phyloP scores from a whole-genome alignment of 2,113 vertebrate genomes.

The Machaerirhynchus nigripectus region DNA sequence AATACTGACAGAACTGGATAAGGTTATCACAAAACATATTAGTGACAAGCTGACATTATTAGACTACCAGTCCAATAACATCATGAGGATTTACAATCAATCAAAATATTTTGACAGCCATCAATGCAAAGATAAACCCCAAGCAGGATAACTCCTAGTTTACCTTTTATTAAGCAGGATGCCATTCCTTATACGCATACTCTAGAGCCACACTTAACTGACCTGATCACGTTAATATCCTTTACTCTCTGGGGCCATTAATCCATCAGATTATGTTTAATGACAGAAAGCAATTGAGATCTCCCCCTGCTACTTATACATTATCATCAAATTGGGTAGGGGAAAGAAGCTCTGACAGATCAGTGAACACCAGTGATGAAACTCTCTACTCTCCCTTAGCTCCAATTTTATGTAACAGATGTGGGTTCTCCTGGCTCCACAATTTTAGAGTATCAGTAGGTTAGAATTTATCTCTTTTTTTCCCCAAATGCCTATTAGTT shows the following conservation, averaged over 20 bases:
- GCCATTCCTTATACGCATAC: background rate
- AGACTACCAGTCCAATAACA: background rate
- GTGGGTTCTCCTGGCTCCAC: background rate
- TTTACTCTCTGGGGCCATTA: background rate
- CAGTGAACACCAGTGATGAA: background rate
- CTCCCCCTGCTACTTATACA: background rate
- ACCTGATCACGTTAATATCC: background rate
- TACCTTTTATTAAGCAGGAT: background rate
- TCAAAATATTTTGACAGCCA: background rate
- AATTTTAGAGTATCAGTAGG: background rate
- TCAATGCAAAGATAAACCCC: background rate
- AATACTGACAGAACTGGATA: background rate
- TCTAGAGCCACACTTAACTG: background rate
- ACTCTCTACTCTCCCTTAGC: background rate
- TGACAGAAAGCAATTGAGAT: background rate
- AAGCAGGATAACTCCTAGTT: background rate
- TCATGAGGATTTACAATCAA: background rate
- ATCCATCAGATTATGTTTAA: background rate
- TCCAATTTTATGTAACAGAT: background rate
- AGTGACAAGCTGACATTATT: background rate
- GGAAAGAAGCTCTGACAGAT: background rate
- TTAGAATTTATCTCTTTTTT: background rate
- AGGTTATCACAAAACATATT: background rate
- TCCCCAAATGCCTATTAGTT: background rate
- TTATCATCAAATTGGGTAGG: background rate